These are phyloP conservation scores for Sipha flava DNA, from an alignment of 1,140 invertebrate species.

Conservation along the genomic window DNA sequence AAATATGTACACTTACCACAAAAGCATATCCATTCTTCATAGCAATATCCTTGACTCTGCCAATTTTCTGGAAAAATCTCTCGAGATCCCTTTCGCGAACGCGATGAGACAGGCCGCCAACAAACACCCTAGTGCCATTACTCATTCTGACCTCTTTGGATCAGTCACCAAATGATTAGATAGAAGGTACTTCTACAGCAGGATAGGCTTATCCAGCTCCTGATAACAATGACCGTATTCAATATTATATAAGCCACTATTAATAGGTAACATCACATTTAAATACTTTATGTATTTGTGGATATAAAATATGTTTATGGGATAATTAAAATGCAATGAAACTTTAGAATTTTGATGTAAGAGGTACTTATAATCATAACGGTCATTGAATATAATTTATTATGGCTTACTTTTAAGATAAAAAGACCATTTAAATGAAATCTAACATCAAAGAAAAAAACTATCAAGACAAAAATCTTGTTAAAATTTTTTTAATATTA, in stretches of 20 bases:
- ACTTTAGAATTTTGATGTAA: too few species aligned
- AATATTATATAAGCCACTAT: neutral
- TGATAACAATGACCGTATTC: slow-evolving; percentile 3
- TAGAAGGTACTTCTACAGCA: slow-evolving; percentile 5
- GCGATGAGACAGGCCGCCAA: slow-evolving; percentile 63
- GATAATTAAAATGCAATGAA: too few species aligned
- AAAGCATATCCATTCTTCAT: slow-evolving; percentile 79
- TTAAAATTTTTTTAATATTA: too few species aligned
- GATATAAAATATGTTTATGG: too few species aligned
- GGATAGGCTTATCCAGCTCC: neutral
- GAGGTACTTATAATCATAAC: too few species aligned
- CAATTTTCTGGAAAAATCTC: slow-evolving; percentile 71
- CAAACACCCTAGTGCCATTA: slow-evolving; percentile 59
- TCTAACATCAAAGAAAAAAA: too few species aligned
- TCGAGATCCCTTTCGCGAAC: slow-evolving; percentile 71
- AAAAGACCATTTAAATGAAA: too few species aligned
- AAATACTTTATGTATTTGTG: too few species aligned
- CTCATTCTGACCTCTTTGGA: slow-evolving; percentile 19
- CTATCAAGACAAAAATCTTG: too few species aligned
- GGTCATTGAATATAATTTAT: too few species aligned
- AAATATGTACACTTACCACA: slow-evolving; percentile 56
- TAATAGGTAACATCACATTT: neutral
- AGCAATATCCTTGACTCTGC: slow-evolving; percentile 66
- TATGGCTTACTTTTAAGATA: too few species aligned
- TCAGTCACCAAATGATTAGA: slow-evolving; percentile 4